Evolutionary conservation across 2,888 invertebrate species (phyloP), one percentile per base, ranked within the genome.

Genomic region (Ichneumon xanthorius): DNA sequence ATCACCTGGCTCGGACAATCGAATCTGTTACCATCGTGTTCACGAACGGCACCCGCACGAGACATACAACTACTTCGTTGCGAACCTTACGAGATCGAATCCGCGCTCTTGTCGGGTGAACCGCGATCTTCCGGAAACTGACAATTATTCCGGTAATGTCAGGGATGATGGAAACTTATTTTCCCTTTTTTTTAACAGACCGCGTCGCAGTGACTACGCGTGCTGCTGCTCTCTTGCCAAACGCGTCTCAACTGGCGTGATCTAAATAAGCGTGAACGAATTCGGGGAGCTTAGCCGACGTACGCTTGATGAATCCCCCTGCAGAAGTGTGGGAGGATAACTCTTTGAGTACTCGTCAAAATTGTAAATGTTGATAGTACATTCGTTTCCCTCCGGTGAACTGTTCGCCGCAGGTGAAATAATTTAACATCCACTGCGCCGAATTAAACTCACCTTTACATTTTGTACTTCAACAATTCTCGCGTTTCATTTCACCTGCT

Each of bases 181-280:
- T 63, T 61, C 5, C 30, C 53, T 19, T 7, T 55, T 53, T 33
- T n/a, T 30, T 14, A 33, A 33, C n/a, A 3, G 16, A 33, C 26
- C 14, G 14, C 55, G 26, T 19, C 19, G 72, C 72, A 72, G 55
- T n/a, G 30, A 30, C 63, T 63, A 61, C 67, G 76, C 55, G 72
- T 37, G 67, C 61, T 72, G 37, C 55, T 72, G 53, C 48, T 55
- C 65, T 61, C 80, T 82, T 77, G 85, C 80, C 80, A 85, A 67
- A 76, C 50, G 76, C 67, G 61, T 75, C 76, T 80, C 70, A 33
- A 63, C 63, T 63, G 63, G 33, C 33, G 63, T 6, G 63, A 33
- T 63, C 63, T 63, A 33, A 63, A 63, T 63, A 63, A 30, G 63
- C 63, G 63, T 14, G 30, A 63, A 63, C 63, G 63, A 63, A 30